Evolutionary conservation across 2,113 vertebrate genomes (phyloP).

Genomic region (Myodes glareolus): DNA sequence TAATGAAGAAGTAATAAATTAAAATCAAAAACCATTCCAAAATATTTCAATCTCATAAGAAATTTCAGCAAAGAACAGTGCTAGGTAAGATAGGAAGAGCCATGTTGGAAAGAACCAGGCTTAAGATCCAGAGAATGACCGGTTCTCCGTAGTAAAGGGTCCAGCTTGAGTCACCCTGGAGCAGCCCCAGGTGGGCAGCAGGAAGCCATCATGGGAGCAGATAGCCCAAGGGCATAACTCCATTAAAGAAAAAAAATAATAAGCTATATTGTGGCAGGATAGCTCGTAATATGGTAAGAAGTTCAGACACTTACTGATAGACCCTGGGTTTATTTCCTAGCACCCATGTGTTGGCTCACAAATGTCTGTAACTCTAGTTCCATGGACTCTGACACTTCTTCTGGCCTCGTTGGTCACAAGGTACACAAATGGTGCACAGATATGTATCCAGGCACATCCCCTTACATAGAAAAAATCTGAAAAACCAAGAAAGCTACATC

Average conservation of each 20-base stretch:
- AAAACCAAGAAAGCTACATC: neutral
- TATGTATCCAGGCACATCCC: neutral
- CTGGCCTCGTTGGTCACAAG: neutral
- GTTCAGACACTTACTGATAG: neutral
- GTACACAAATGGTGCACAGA: neutral
- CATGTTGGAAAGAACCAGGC: neutral
- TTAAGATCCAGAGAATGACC: fast-evolving
- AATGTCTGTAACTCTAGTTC: neutral
- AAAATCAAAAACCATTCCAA: neutral
- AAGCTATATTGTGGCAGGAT: neutral
- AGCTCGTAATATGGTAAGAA: neutral
- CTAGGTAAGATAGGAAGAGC: neutral
- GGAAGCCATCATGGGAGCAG: neutral
- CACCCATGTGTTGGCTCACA: neutral
- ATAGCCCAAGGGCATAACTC: neutral
- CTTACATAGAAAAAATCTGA: neutral
- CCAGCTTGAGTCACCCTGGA: neutral
- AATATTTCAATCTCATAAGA: neutral
- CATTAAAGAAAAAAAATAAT: neutral
- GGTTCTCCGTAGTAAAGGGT: neutral
- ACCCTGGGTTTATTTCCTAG: neutral
- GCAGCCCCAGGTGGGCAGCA: neutral
- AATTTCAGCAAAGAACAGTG: neutral
- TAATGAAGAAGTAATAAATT: neutral
- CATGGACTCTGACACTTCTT: too few species aligned